Percentiles rank a stretch among this genome's conserved stretches.
These are phyloP conservation scores for Diaprepes abbreviatus DNA, from an alignment of 2,888 invertebrate species.

Conservation along the genomic window DNA sequence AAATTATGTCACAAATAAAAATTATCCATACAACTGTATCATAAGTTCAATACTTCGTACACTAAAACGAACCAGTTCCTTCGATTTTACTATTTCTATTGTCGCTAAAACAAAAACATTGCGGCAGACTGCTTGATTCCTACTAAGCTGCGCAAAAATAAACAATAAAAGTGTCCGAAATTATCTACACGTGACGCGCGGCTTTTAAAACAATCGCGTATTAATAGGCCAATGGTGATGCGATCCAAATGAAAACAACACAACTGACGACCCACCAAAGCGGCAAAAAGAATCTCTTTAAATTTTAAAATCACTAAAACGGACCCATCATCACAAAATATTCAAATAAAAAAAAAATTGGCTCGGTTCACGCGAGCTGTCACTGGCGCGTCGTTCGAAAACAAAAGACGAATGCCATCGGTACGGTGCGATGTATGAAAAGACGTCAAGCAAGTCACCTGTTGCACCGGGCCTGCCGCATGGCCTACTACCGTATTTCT, in stretches of 20 bases:
- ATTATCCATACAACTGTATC: not conserved
- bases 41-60: not conserved
- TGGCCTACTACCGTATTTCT: constrained; percentile 39
- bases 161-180: constrained; percentile 6
- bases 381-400: constrained; percentile 5
- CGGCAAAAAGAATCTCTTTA: not conserved
- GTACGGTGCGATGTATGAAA: constrained; percentile 11
- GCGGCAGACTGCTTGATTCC: constrained; percentile 15
- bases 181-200: constrained; percentile 3
- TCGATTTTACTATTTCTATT: too few species aligned
- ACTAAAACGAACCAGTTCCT: too few species aligned
- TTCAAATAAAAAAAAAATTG: not conserved
- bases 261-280: not conserved
- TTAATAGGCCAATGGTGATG: not conserved
- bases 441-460: constrained; percentile 42
- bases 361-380: not conserved
- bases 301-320: constrained; percentile 6
- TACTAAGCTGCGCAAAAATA: constrained; percentile 7
- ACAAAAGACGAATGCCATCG: constrained; percentile 32
- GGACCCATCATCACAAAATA: not conserved
- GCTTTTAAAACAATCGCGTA: not conserved
- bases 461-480: constrained; percentile 33
- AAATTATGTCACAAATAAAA: constrained; percentile 2
- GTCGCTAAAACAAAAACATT: not conserved
- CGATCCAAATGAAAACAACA: not conserved